Evolutionary conservation across 2,888 invertebrate genomes (phyloP).

Genomic region (Carpatolechia fugitivella): DNA sequence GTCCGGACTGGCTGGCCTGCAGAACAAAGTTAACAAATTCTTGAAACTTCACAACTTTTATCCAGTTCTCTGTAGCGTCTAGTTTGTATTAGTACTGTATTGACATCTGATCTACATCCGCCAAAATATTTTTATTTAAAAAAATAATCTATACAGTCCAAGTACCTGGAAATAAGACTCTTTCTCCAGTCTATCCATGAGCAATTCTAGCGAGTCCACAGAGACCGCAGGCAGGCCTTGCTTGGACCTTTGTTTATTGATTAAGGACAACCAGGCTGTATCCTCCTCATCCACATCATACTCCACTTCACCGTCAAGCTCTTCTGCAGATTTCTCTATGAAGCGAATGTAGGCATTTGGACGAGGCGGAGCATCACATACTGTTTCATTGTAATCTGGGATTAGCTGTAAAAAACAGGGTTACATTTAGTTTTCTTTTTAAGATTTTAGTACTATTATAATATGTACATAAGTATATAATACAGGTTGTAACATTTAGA

Average conservation of each 20-base stretch:
- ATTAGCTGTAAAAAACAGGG: conserved; percentile 66
- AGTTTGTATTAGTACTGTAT: no score
- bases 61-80: no score
- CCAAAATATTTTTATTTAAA: no score
- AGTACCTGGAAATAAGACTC: conserved; percentile 95
- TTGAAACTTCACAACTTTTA: no score
- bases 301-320: conserved; percentile 95
- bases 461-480: no score
- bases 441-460: not conserved
- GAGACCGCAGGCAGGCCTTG: conserved; percentile 87
- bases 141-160: no score
- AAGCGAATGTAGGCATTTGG: conserved; percentile 95
- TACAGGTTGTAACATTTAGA: no score
- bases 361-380: conserved; percentile 89
- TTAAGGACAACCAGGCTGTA: conserved; percentile 93
- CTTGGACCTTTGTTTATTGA: conserved; percentile 90
- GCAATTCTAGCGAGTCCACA: conserved; percentile 93
- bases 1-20: conserved; percentile 84
- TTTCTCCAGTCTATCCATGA: conserved; percentile 98
- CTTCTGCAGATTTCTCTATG: conserved; percentile 96
- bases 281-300: conserved; percentile 99
- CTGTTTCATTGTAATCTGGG: conserved; percentile 84
- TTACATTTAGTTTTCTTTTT: not conserved
- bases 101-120: no score
- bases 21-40: no score